Evolutionary conservation across 2,113 vertebrate genomes (phyloP).

Genomic region (Myrmecobius fasciatus): DNA sequence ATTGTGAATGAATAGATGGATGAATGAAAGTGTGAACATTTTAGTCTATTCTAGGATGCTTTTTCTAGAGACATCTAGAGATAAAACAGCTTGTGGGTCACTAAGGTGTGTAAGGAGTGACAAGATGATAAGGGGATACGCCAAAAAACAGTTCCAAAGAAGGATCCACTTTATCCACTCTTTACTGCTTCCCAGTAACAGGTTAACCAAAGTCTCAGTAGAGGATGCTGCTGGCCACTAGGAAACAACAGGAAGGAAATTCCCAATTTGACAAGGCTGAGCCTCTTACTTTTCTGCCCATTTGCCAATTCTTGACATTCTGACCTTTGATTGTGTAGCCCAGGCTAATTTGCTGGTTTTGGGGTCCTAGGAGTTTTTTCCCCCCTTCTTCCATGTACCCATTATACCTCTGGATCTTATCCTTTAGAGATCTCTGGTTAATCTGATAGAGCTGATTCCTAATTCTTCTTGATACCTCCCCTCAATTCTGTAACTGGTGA

Average conservation of each 20-base stretch:
- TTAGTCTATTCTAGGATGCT: neutral
- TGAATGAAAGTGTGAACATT: neutral
- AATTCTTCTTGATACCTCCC: neutral
- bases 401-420: neutral
- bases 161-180: neutral
- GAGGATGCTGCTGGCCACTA: neutral
- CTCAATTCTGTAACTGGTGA: neutral
- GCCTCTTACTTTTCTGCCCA: neutral
- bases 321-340: neutral
- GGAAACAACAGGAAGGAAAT: neutral
- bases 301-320: neutral
- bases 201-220: fast-evolving
- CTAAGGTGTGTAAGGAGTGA: neutral
- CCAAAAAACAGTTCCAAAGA: neutral
- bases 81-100: neutral
- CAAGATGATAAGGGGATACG: neutral
- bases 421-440: neutral
- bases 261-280: neutral
- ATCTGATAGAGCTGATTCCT: neutral
- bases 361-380: neutral
- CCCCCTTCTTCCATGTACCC: too few relatives aligned
- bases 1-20: neutral
- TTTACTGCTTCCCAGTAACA: neutral
- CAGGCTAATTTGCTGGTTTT: neutral
- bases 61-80: neutral